Evolutionary conservation across 2,113 vertebrate species (phyloP).

Genomic region (Litocranius walleri): DNA sequence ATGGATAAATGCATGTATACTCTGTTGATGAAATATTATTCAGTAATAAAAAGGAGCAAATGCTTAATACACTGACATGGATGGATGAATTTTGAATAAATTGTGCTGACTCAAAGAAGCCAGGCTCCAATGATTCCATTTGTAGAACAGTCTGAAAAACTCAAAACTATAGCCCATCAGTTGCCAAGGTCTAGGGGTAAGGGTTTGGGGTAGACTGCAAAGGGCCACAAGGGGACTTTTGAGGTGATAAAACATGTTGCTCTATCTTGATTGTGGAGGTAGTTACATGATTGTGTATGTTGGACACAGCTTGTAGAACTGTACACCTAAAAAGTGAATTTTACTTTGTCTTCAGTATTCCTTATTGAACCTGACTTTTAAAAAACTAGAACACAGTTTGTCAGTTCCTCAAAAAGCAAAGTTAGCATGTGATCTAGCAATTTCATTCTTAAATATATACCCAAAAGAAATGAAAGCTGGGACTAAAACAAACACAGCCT

Average conservation of each 20-base stretch:
- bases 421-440: neutral
- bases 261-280: neutral
- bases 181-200: neutral
- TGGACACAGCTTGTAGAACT: neutral
- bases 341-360: neutral
- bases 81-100: neutral
- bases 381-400: no score
- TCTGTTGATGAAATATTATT: neutral
- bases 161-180: neutral
- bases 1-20: neutral
- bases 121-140: neutral
- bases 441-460: neutral
- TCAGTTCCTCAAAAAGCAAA: neutral
- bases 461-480: neutral
- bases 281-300: neutral
- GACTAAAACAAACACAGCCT: neutral
- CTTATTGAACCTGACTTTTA: neutral
- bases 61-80: neutral
- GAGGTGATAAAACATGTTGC: neutral
- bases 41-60: neutral
- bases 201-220: neutral
- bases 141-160: neutral
- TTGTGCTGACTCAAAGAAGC: neutral
- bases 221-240: neutral
- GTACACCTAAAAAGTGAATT: neutral